Conservation (phyloP, 2,797 vertebrate genomes). For the Darevskia mixta region DNA sequence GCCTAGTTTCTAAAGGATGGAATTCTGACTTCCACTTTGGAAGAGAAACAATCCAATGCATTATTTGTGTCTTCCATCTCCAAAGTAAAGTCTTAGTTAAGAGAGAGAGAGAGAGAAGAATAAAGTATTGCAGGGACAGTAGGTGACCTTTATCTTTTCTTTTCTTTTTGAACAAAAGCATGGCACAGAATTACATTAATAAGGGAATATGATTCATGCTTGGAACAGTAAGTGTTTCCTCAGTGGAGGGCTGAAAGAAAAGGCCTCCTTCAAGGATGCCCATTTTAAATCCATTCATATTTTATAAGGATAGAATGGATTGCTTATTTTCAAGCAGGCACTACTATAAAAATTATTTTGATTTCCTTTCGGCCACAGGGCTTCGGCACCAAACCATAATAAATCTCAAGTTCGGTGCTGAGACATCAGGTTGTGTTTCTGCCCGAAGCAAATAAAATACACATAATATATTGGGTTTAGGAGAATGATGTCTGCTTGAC, state of each 20-base stretch:
- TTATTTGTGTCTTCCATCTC: slow-evolving; percentile 38
- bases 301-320: slow-evolving; percentile 68
- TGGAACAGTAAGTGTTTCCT: slow-evolving; percentile 61
- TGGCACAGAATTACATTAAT: slow-evolving; percentile 61
- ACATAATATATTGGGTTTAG: slow-evolving; percentile 33
- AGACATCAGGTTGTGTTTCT: slow-evolving; percentile 56
- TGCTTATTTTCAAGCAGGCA: slow-evolving; percentile 68
- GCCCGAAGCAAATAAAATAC: slow-evolving; percentile 54
- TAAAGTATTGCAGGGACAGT: slow-evolving; percentile 21
- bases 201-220: slow-evolving; percentile 61
- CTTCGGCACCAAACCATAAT: slow-evolving; percentile 63
- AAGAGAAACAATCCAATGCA: slow-evolving; percentile 26
- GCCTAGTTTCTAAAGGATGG: slow-evolving; percentile 15
- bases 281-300: slow-evolving; percentile 72
- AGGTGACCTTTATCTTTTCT: slow-evolving; percentile 41
- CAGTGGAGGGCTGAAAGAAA: slow-evolving; percentile 61
- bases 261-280: slow-evolving; percentile 65
- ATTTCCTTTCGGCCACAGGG: slow-evolving; percentile 65
- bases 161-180: slow-evolving; percentile 51
- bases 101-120: slow-evolving; percentile 3
- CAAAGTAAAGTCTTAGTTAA: slow-evolving; percentile 19
- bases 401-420: slow-evolving; percentile 51
- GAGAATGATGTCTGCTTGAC: slow-evolving; percentile 23
- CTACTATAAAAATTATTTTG: slow-evolving; percentile 70
- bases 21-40: slow-evolving; percentile 10